Percentiles rank a stretch among this genome's conserved stretches.
These are phyloP conservation scores for Lepidurus packardi DNA, from an alignment of 1,140 invertebrate genomes.

Conservation along the genomic window DNA sequence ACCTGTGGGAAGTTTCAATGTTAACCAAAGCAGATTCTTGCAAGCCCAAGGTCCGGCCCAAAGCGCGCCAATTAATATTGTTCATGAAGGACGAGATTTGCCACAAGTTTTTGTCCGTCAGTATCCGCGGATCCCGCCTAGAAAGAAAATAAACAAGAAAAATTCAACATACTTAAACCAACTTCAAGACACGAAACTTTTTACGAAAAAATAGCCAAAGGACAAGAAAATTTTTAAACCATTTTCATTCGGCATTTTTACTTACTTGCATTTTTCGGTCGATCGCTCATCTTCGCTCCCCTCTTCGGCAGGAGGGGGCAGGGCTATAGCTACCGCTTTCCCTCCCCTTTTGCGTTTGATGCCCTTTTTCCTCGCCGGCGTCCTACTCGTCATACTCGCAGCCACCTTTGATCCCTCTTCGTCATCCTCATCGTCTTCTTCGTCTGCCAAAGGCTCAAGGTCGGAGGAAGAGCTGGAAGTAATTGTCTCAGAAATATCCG, in stretches of 20 bases:
- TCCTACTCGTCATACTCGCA: slow-evolving; percentile 5
- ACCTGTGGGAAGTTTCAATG: slow-evolving; percentile 38
- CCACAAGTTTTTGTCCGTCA: slow-evolving; percentile 40
- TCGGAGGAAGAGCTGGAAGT: slow-evolving; percentile 26
- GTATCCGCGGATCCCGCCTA: slow-evolving; percentile 33
- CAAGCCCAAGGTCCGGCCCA: slow-evolving; percentile 40
- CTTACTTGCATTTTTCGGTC: slow-evolving; percentile 8
- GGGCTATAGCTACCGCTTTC: background rate
- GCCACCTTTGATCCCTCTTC: background rate
- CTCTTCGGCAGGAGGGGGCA: background rate
- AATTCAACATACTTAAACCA: background rate
- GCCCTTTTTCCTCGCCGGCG: slow-evolving; percentile 27
- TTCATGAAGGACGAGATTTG: slow-evolving; percentile 38
- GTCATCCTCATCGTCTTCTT: slow-evolving; percentile 22
- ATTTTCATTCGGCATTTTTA: background rate
- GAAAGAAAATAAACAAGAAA: background rate
- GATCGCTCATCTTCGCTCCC: slow-evolving; percentile 7
- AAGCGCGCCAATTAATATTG: slow-evolving; percentile 38
- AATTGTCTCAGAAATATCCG: slow-evolving; percentile 8
- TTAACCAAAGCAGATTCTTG: slow-evolving; percentile 40
- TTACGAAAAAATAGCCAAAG: too few relatives aligned
- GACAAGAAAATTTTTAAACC: too few relatives aligned
- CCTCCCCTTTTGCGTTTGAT: slow-evolving; percentile 17
- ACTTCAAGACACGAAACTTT: too few relatives aligned
- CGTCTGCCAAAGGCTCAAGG: background rate